Conservation (phyloP, 2,113 vertebrate species). For the Blennius ocellaris region DNA sequence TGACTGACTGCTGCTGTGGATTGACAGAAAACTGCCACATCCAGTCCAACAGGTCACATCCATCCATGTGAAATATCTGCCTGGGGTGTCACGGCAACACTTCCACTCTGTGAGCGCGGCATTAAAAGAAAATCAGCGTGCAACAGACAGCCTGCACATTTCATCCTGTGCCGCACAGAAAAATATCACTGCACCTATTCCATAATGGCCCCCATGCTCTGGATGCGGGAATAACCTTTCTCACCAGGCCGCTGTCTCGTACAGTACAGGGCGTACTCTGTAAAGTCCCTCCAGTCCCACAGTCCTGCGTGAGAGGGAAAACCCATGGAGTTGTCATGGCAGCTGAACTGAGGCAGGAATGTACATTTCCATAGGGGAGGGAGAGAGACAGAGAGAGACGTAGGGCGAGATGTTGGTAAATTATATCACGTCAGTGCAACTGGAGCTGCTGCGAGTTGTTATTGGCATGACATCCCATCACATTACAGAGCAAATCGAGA, state of each 20-base stretch:
- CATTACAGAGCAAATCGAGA: conserved; percentile 39
- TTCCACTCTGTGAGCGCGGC: background rate
- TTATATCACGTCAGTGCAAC: conserved; percentile 31
- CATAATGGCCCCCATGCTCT: conserved; percentile 9
- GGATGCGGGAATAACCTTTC: conserved; percentile 10
- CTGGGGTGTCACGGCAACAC: background rate
- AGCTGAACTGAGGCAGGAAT: conserved; percentile 70
- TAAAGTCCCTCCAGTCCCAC: conserved; percentile 37
- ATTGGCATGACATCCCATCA: conserved; percentile 31
- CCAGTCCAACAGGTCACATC: background rate
- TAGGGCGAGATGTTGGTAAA: conserved; percentile 20
- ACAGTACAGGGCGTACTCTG: conserved; percentile 32
- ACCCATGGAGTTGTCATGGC: conserved; percentile 71
- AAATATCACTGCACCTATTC: conserved; percentile 13
- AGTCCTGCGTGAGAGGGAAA: conserved; percentile 37
- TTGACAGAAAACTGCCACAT: background rate
- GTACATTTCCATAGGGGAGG: conserved; percentile 58
- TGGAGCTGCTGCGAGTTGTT: conserved; percentile 29
- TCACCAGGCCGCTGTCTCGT: conserved; percentile 14
- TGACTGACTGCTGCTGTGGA: no score
- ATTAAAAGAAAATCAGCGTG: background rate
- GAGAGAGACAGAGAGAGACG: conserved; percentile 14
- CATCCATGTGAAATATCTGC: background rate
- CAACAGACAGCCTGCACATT: background rate
- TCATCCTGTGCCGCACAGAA: background rate